A percentile compares a stretch with the other conserved stretches of the same genome.
Evolutionary conservation across 2,113 vertebrate genomes (phyloP).

Genomic region (Perca flavescens): DNA sequence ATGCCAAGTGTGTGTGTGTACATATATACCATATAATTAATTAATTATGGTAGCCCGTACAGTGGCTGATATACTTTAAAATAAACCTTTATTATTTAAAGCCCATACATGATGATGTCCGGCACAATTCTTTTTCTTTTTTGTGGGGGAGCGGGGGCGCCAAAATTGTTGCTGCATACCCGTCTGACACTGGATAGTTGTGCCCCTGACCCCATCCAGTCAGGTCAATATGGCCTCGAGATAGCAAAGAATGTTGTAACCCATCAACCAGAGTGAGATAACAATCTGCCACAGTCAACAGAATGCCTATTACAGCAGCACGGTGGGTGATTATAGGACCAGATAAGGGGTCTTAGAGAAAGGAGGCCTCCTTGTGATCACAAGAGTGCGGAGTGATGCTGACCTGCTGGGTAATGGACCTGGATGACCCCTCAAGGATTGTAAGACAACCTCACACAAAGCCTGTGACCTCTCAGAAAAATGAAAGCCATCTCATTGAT

Average conservation of each 20-base stretch:
- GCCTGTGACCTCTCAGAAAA: constrained; percentile 40
- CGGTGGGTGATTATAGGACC: constrained; percentile 51
- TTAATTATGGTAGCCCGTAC: too few species aligned
- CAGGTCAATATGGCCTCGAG: constrained; percentile 49
- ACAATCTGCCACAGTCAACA: constrained; percentile 70
- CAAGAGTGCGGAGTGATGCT: constrained; percentile 12
- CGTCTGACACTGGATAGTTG: too few species aligned
- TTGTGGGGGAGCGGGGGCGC: too few species aligned
- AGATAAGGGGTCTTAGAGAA: constrained; percentile 51
- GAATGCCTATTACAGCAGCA: constrained; percentile 71
- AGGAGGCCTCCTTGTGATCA: constrained; percentile 48
- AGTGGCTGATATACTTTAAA: too few species aligned
- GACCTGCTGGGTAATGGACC: constrained; percentile 55
- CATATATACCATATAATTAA: too few species aligned
- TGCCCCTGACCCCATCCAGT: background rate
- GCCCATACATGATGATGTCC: too few species aligned
- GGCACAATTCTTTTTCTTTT: too few species aligned
- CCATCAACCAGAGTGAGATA: constrained; percentile 57
- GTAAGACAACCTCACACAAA: constrained; percentile 32
- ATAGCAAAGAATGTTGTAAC: constrained; percentile 57
- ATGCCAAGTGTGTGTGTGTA: too few species aligned
- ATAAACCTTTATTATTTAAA: too few species aligned
- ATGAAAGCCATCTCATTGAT: constrained; percentile 56
- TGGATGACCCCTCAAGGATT: constrained; percentile 41
- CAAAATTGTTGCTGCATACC: too few species aligned